phyloP scores from a whole-genome alignment of 2,113 vertebrate genomes.

The Emydocephalus ijimae region DNA sequence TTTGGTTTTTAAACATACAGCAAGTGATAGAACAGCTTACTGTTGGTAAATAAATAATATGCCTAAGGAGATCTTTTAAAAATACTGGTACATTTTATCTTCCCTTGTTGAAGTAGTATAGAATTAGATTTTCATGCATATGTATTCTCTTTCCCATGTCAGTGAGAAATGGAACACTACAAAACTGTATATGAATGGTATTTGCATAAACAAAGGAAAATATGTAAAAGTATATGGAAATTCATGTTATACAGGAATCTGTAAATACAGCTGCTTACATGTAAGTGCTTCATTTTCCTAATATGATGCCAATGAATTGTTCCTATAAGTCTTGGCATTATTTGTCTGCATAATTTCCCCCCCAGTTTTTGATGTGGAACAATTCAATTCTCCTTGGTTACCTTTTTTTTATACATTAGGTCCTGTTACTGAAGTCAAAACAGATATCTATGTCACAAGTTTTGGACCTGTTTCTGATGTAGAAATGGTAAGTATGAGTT shows the following conservation, averaged over 20 bases:
- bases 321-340: conserved; percentile 30
- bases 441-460: conserved; percentile 96
- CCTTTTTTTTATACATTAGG: conserved; percentile 74
- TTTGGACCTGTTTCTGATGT: conserved; percentile 97
- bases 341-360: conserved; percentile 29
- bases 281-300: conserved; percentile 48
- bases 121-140: too few relatives aligned
- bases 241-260: not conserved
- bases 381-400: conserved; percentile 68
- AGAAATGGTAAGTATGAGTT: conserved; percentile 86
- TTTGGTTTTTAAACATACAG: too few relatives aligned
- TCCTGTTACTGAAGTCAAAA: conserved; percentile 95
- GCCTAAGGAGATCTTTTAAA: too few relatives aligned
- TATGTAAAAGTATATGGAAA: conserved; percentile 22
- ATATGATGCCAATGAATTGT: conserved; percentile 44
- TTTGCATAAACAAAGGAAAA: conserved; percentile 34
- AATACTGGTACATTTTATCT: too few relatives aligned
- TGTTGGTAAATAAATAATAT: too few relatives aligned
- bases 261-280: conserved; percentile 28
- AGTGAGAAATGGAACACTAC: conserved; percentile 5
- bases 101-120: too few relatives aligned
- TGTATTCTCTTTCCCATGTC: not conserved
- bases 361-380: conserved; percentile 54
- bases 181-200: conserved; percentile 30
- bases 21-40: too few relatives aligned